Base-by-base conservation (phyloP, 2,888 invertebrate genomes). In the Drosophila setosimentum region DNA sequence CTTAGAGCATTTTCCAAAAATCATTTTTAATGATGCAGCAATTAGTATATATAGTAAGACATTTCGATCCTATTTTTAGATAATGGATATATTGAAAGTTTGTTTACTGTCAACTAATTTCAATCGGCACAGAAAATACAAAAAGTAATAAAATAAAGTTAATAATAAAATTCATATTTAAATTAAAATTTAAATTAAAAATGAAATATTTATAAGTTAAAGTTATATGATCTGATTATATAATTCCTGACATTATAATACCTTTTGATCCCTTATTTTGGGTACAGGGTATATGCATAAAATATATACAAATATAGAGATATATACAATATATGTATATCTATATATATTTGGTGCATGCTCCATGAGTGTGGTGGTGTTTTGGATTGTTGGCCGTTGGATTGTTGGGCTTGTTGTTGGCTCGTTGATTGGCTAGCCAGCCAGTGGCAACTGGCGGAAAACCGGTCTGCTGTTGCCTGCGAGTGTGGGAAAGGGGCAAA, bases 401-500 rank as follows among this genome's bases (percentile, higher is more conserved):
- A 32, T 40, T 55, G 37, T 37, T 37, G 40, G 57, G n/a, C 42
- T 40, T 59, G 57, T 62, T 59, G 45, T 49, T 68, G 45, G 42
- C 40, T 68, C 50, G 65, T 68, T 67, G 79, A 73, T 75, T 78
- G 74, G 64, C 74, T 64, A 70, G 66, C 66, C 37, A 37, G 35
- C 66, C 55, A 55, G 37, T 55, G 55, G 50, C 45, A 60, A 63
- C 48, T 73, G 68, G 58, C 70, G 78, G 59, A 70, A 73, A 81
- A 81, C 80, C 79, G 80, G 80, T 81, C 76, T 79, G 58, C 32
- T 51, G 32, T 49, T 45, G 49, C 51, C 50, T 48, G 49, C 64
- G 67, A 74, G 80, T 80, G 81, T 81, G 81, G 81, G 81, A 81
- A 81, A 82, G 82, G 80, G 71, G 65, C 76, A 82, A 80, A 79